Evolutionary conservation across 2,113 vertebrate species (phyloP).

Genomic region (Lophotis ruficrista): DNA sequence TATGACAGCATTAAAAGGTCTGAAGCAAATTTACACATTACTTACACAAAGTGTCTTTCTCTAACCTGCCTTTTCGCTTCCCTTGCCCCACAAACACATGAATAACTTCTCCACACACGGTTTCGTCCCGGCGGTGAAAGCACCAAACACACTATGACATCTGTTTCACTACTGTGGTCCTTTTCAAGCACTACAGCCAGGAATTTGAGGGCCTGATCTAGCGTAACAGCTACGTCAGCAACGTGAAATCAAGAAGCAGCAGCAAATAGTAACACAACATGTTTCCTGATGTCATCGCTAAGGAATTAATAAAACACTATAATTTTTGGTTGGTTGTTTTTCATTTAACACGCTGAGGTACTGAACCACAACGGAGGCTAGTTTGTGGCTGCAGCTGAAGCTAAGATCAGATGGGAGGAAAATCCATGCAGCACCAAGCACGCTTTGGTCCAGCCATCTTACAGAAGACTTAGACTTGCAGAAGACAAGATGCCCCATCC

Average conservation of each 20-base stretch:
- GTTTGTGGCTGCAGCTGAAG: neutral
- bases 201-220: neutral
- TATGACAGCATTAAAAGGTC: neutral
- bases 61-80: neutral
- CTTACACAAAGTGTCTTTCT: neutral
- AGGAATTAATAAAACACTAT: neutral
- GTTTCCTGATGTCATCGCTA: neutral
- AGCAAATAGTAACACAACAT: neutral
- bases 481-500: too few relatives aligned
- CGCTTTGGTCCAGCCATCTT: neutral
- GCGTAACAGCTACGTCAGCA: fast-evolving
- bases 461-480: neutral
- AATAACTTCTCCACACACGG: neutral
- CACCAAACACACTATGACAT: neutral
- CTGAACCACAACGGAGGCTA: neutral
- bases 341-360: neutral
- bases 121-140: neutral
- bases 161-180: neutral
- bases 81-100: neutral
- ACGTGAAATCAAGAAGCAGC: neutral
- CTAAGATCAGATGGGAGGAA: neutral
- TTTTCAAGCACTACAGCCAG: neutral
- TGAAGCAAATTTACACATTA: neutral
- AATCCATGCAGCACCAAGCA: neutral
- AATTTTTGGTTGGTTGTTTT: neutral